Base-by-base conservation (phyloP, 2,113 vertebrate genomes). In the Asarcornis scutulata region DNA sequence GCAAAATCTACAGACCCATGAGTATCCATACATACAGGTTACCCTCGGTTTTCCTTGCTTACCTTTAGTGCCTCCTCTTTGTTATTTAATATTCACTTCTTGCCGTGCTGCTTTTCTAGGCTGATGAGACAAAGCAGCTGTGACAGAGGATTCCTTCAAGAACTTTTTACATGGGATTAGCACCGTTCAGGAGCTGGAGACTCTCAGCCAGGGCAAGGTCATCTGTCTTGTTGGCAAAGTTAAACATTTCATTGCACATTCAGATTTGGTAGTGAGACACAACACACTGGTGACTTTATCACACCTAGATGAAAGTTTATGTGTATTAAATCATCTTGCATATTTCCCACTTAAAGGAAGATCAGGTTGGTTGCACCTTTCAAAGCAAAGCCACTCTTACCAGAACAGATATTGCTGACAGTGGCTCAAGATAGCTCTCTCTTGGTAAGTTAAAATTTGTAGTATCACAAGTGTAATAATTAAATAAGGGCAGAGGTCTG, bases 81-180 rank as follows among this genome's bases (percentile, higher is more conserved):
- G 25, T 44, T 44, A 34, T 59, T 83, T 55, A 53, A 44, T 46
- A 13, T 50, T 89, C 34, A 46, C 23, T 77, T 17, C 31, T 60
- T 48, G 4, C 6, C 26, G 62, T 5, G 4, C 6, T 36, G 21
- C 50, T 63, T 80, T n/a, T 29, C 6, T 7, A 38, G 14, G 3
- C 16, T 38, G 53, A 40, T 3, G 7, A 38, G 52, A 52, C 9
- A n/a, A 50, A 40, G 9, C n/a, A 48, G 10, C 27, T 36, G 7
- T 91, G 40, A 56, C 0, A 1, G 20, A 76, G 4, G 2, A 2
- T 29, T 78, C 27, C 40, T 0, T 0, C 8, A 3, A 44, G 13
- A 75, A 67, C 5, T 21, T 67, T 32, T 92, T 36, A 29, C 42
- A 29, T 31, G 14, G 31, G 31, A 68, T 40, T 48, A 64, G 13